Evolutionary conservation across 1,140 invertebrate genomes (phyloP), one percentile per base, ranked within the genome.

Genomic region (Drosophila novamexicana): DNA sequence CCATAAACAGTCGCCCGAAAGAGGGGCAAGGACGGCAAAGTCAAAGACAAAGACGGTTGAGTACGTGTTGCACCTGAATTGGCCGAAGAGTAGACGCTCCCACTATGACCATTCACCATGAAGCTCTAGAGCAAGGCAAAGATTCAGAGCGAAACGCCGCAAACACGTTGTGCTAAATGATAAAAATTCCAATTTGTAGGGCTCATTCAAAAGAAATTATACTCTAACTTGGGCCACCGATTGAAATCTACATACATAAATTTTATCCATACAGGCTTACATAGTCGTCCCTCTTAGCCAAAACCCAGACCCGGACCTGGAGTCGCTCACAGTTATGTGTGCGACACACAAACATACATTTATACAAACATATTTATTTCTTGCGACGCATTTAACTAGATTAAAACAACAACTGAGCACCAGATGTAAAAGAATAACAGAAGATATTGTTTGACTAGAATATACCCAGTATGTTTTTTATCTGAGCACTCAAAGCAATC

Each of bases 111-210:
- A 29, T 16, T 49, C 22, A 34, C 22, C 18, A 32, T 40, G 18
- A 29, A n/a, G 8, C 42, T 34, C 10, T 34, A 34, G 32, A 36
- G 54, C 18, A n/a, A 40, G 5, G 3, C 37, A 40, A 49, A n/a
- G 14, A 39, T 32, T 36, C 29, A 54, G 14, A 36, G 10, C 29
- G 14, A 12, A 58, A 10, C 9, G 65, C 58, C 9, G 72, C 57
- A 57, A 72, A 72, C 74, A 76, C 74, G 74, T 76, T 44, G 45
- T 37, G 59, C 63, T 56, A 59, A 79, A 77, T 76, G 74, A 73
- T 79, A 79, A 65, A 76, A 72, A 67, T 62, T 69, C 64, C 64
- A 73, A 79, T 68, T 77, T 67, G 59, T 69, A 69, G 44, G 47
- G 68, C 54, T 49, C 61, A 68, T 59, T 79, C 63, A 64, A 73